Evolutionary conservation across 2,888 invertebrate species (phyloP), one percentile per base, ranked within the genome.

Genomic region (Lithophane leautieri): DNA sequence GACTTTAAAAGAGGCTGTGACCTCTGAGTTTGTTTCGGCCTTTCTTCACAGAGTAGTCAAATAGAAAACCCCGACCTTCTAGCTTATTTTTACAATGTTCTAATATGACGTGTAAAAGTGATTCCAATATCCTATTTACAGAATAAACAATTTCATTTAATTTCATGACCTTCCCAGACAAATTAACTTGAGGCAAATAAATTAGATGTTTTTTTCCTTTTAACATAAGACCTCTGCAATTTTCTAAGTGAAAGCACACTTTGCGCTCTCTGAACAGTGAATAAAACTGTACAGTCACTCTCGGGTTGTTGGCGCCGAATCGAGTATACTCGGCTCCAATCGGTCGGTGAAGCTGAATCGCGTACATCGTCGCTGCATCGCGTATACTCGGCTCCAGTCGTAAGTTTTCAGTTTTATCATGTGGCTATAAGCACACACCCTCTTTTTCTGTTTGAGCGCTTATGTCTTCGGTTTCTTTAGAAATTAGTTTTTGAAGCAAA

Each of bases 171-270:
- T 19, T 19, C n/a, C 22, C 25, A 63, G 50, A 63, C 54, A 44
- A 70, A 73, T 70, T 67, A 67, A 56, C 62, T 84, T 8, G n/a
- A 63, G 28, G 28, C n/a, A 34, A 74, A 62, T 54, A 34, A 56
- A 79, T n/a, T 19, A 1, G n/a, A 40, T 19, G 7, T 58, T 50
- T 69, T 54, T 58, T 62, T 60, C 4, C 44, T 22, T 69, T 42
- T 28, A 50, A n/a, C 7, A 42, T 8, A 47, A 22, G 11, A 50
- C 56, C n/a, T 50, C 6, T 25, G 34, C 8, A 44, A 8, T 28
- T 2, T 60, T 25, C 14, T 6, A 25, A 25, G 25, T 25, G 9
- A 14, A 56, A 25, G n/a, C 54, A 1, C 54, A 11, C 4, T 54
- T 54, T n/a, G 9, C 12, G 6, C 7, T 56, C 56, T 25, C 14